Evolutionary conservation across 64 coral and sea anemone species (phyloP).

Genomic region (Stylophora pistillata): DNA sequence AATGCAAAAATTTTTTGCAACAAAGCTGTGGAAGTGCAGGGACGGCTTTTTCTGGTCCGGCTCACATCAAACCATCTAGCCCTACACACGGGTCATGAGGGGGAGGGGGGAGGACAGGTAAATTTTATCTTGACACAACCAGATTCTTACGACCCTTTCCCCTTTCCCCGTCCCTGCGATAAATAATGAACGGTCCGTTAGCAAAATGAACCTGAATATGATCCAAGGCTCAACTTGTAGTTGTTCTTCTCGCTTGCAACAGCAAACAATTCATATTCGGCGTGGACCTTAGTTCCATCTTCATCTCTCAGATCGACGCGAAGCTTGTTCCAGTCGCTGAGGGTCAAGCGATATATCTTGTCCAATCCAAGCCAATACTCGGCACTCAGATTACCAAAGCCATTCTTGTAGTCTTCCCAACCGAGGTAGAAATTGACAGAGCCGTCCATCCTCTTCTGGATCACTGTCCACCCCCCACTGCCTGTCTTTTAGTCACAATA

Average conservation of each 20-base stretch:
- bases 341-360: neutral
- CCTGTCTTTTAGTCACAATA: too few species aligned
- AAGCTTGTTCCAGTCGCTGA: neutral
- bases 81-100: too few species aligned
- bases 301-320: neutral
- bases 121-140: too few species aligned
- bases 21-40: neutral
- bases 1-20: neutral
- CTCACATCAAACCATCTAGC: too few species aligned
- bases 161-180: too few species aligned
- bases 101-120: too few species aligned
- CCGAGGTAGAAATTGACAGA: constrained; percentile 1
- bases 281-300: neutral
- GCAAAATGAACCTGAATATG: neutral
- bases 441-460: neutral
- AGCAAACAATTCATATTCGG: neutral
- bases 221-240: neutral
- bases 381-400: neutral
- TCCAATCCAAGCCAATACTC: neutral
- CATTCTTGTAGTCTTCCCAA: neutral
- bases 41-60: neutral
- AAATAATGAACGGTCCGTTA: too few species aligned
- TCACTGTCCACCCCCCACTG: neutral
- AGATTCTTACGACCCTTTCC: too few species aligned
- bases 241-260: neutral